phyloP scores from a whole-genome alignment of 2,797 vertebrate species.

The Chaetophractus vellerosus region DNA sequence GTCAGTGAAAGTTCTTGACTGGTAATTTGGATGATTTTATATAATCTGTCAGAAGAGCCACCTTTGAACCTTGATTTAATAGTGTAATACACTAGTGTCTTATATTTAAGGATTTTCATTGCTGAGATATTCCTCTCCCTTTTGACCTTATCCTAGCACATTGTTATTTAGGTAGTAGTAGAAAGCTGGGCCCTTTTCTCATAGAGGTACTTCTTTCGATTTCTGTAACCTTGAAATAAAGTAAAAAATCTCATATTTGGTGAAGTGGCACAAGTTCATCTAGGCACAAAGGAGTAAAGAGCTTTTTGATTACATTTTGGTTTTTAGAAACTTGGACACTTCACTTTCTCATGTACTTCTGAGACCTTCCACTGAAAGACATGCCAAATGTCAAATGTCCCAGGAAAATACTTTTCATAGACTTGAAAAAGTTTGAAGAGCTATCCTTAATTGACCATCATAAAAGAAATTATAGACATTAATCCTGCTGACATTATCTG shows the following conservation, averaged over 20 bases:
- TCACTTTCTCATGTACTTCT: conserved; percentile 65
- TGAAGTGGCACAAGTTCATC: conserved; percentile 63
- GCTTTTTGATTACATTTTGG: conserved; percentile 67
- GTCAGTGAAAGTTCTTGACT: conserved; percentile 39
- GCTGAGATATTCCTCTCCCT: conserved; percentile 21
- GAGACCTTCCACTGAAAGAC: conserved; percentile 61
- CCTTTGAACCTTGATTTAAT: conserved; percentile 44
- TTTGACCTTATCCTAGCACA: conserved; percentile 41
- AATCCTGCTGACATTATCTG: conserved; percentile 67
- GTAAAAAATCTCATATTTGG: conserved; percentile 62
- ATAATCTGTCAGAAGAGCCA: not conserved
- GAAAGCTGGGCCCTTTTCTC: conserved; percentile 56
- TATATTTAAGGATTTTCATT: conserved; percentile 49
- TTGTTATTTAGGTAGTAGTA: conserved; percentile 44
- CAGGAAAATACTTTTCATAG: conserved; percentile 73
- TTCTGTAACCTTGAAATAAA: conserved; percentile 58
- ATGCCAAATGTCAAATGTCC: conserved; percentile 79
- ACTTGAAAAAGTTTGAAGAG: conserved; percentile 68
- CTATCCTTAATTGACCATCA: conserved; percentile 68
- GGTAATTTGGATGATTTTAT: conserved; percentile 56
- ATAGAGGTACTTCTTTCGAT: conserved; percentile 21
- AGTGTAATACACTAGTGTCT: not conserved
- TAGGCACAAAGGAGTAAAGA: conserved; percentile 50
- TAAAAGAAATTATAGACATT: conserved; percentile 75
- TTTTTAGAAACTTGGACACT: conserved; percentile 73